A percentile compares a stretch with the other conserved stretches of the same genome.
Evolutionary conservation across 2,113 vertebrate genomes (phyloP).

Genomic region (Dendrocopos noguchii): DNA sequence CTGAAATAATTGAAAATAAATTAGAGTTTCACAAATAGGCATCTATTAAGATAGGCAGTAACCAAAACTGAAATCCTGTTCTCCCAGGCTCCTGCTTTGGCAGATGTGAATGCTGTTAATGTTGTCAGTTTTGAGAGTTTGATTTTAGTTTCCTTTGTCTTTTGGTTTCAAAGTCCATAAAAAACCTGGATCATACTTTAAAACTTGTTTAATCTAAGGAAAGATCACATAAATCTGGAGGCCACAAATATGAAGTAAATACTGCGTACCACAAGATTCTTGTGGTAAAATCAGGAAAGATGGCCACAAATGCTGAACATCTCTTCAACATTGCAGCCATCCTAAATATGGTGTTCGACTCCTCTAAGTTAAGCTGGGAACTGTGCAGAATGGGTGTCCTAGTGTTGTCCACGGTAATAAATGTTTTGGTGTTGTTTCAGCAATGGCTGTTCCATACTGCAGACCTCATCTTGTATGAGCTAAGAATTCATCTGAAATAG

Average conservation of each 20-base stretch:
- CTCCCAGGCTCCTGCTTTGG: background rate
- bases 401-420: background rate
- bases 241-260: background rate
- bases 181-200: background rate
- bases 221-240: background rate
- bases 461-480: background rate
- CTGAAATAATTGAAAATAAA: conserved; percentile 14
- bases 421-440: background rate
- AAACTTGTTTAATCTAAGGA: background rate
- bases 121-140: background rate
- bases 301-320: rapidly evolving
- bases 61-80: background rate
- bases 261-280: background rate
- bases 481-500: background rate
- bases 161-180: background rate
- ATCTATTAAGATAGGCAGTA: background rate
- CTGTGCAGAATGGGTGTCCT: background rate
- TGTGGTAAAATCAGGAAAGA: background rate
- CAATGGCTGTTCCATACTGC: background rate
- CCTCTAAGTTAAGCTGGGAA: background rate
- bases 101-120: background rate
- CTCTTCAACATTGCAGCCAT: rapidly evolving
- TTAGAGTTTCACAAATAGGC: background rate
- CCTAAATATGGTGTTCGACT: background rate
- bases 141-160: rapidly evolving